Evolutionary conservation across 2,888 invertebrate genomes (phyloP), one percentile per base, ranked within the genome.

Genomic region (Apeira syringaria): DNA sequence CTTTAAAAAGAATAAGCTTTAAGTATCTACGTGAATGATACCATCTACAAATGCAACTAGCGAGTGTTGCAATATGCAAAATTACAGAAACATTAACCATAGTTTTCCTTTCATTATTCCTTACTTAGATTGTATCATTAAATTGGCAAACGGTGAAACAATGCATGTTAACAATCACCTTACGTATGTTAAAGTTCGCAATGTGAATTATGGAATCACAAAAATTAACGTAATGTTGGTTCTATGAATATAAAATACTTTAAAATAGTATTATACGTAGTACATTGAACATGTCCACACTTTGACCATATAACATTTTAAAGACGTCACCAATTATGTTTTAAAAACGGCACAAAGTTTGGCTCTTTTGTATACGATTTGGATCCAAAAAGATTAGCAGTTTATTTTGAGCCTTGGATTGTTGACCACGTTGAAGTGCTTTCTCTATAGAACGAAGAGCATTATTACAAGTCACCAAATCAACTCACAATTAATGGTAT

Each of bases 1-100:
- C 11, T 34, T 27, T 17, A 33, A 35, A 46, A 35, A 39, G 39
- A 46, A 46, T 35, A 39, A 39, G n/a, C 33, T 33, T 40, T 39
- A 45, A 35, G 5, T 35, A 39, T 45, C 38, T 45, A 39, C 30
- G 38, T 20, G 20, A 20, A 20, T 35, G 38, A 45, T 39, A 30
- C 39, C 45, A 35, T 45, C 39, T 45, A 34, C 46, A 39, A 50
- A 50, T 47, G 33, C 46, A 51, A 25, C 50, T 35, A 40, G 32
- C 22, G 24, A 27, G 38, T 70, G 60, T 62, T 59, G 68, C 59
- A 71, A 66, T 62, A 53, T 45, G 56, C 56, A 46, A 64, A 66
- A 69, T 64, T 66, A 64, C 64, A 59, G 57, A 41, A 59, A 54
- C 61, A 53, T 56, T 56, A 56, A 38, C 46, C 35, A 42, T 35